Evolutionary conservation across 1,140 invertebrate species (phyloP).

Genomic region (Proctacanthus coquilletti): DNA sequence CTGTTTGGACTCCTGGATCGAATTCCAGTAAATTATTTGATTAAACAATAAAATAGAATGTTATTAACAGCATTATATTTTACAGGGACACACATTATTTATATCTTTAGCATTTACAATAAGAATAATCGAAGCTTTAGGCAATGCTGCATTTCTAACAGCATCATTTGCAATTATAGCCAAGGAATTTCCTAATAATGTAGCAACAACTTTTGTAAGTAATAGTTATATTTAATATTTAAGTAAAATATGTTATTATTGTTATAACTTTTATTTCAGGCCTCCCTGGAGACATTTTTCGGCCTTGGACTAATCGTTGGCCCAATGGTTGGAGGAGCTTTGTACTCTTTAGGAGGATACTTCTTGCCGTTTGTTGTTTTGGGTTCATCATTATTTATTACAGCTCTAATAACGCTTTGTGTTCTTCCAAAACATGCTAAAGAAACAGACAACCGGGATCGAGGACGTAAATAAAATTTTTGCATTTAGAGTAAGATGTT

Average conservation of each 20-base stretch:
- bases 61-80: constrained; percentile 10
- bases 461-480: constrained; percentile 45
- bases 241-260: neutral
- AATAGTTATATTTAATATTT: constrained; percentile 2
- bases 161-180: constrained; percentile 86
- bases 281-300: constrained; percentile 76
- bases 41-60: constrained; percentile 3
- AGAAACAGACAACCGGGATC: constrained; percentile 35
- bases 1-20: constrained; percentile 47
- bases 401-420: constrained; percentile 57
- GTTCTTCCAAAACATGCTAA: constrained; percentile 50
- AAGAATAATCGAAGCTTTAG: constrained; percentile 79
- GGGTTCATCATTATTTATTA: constrained; percentile 57
- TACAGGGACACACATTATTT: constrained; percentile 66
- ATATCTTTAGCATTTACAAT: constrained; percentile 74
- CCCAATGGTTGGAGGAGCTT: constrained; percentile 65
- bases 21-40: constrained; percentile 4
- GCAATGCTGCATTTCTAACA: constrained; percentile 82
- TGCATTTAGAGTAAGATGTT: too few species aligned
- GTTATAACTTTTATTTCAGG: constrained; percentile 34
- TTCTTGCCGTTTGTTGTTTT: constrained; percentile 72
- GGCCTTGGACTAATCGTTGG: constrained; percentile 77
- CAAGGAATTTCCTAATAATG: constrained; percentile 80
- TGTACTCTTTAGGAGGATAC: constrained; percentile 71
- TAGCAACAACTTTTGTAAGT: constrained; percentile 80